Base-by-base conservation (phyloP, 1,140 invertebrate genomes). In the Caligus rogercresseyi region DNA sequence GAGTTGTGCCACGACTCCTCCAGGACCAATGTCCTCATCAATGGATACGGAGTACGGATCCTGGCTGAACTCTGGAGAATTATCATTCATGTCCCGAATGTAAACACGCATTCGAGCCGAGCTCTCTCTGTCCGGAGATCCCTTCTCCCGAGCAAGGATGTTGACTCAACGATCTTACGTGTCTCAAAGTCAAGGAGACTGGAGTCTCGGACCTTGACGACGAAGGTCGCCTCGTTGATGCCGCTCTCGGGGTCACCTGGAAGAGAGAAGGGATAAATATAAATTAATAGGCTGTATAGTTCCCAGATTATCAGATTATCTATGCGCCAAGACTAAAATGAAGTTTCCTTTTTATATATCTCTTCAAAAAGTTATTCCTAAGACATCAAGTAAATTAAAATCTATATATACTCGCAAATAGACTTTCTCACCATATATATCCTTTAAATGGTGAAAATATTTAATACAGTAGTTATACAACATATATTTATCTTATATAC, bases 21-120 rank as follows among this genome's bases (percentile, higher is more conserved):
- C 89, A 26, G 80, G 74, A 20, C 78, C 76, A 70, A 87, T 86
- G 73, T 95, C 91, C 74, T 96, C 91, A 13, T 69, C 68, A 4
- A 80, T 68, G 3, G 63, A 66, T 2, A 73, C 73, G 68, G 87
- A 84, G 71, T 93, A 93, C 24, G 81, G 70, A 16, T 78, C 74
- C 68, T 85, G 79, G 0, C 79, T 81, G 69, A 96, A 96, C 71
- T 87, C 83, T 0, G 91, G 92, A 70, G 86, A 86, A 73, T 95
- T 94, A 71, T 96, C 92, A 70, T 96, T 95, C 71, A 87, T 82
- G 75, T 97, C 92, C 65, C 83, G 78, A 68, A 97, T 83, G 66
- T 83, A 80, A 53, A 95, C 82, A 13, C 81, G 85, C 1, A 96
- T 83, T 43, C 85, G 82, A 0, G 88, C 89, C n/a, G 79, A 74